phyloP scores from a whole-genome alignment of 1,140 invertebrate genomes.

The Lerema accius region DNA sequence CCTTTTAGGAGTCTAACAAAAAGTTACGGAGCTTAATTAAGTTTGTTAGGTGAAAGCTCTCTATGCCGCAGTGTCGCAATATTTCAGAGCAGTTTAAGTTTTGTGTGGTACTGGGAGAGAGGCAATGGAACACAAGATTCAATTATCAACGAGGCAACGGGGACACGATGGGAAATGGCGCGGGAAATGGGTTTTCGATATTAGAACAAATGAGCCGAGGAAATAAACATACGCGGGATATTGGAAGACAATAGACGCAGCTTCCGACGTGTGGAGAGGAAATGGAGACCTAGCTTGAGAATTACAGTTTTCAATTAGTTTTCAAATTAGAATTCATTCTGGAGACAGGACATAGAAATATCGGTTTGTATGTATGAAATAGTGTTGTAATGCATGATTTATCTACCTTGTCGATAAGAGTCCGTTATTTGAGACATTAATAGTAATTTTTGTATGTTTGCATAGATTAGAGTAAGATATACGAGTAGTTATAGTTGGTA shows the following conservation, averaged over 20 bases:
- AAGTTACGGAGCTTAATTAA: constrained; percentile 18
- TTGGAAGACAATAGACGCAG: constrained; percentile 58
- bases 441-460: no score
- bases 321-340: not conserved
- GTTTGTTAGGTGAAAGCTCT: constrained; percentile 29
- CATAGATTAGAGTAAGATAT: no score
- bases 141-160: constrained; percentile 49
- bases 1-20: constrained; percentile 29
- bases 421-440: no score
- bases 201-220: constrained; percentile 72
- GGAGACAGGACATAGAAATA: no score
- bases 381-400: no score
- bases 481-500: no score
- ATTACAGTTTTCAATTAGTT: constrained; percentile 18
- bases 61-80: constrained; percentile 24
- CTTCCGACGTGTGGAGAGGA: constrained; percentile 34
- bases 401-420: no score
- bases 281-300: constrained; percentile 28
- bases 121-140: constrained; percentile 48
- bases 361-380: no score
- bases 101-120: constrained; percentile 36
- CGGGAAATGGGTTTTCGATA: constrained; percentile 77
- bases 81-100: constrained; percentile 31
- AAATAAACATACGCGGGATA: constrained; percentile 78
- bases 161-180: constrained; percentile 62